Conservation (phyloP, 2,113 vertebrate species). For the Macquaria australasica region DNA sequence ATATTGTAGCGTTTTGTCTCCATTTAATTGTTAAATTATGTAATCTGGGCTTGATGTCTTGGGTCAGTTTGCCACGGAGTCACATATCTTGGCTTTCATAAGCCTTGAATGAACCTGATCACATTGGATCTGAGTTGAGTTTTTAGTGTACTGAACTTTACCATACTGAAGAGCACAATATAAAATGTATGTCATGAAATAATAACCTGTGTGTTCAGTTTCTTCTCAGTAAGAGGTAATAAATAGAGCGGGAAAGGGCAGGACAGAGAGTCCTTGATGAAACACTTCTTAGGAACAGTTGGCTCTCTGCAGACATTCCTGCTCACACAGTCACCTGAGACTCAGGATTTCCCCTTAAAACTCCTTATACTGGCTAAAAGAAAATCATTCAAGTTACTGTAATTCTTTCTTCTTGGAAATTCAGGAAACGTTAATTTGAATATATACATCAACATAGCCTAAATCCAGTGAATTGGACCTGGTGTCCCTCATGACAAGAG, state of each 20-base stretch:
- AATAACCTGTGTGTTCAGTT: not conserved
- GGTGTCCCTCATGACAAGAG: not conserved
- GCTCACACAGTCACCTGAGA: not conserved
- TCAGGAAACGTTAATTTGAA: not conserved
- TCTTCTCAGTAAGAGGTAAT: not conserved
- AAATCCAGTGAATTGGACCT: not conserved
- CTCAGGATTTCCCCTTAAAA: not conserved
- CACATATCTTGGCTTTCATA: not conserved
- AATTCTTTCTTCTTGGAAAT: not conserved
- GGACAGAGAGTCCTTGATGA: not conserved
- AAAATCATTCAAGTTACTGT: not conserved
- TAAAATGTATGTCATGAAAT: not conserved
- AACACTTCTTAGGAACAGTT: slow-evolving; percentile 9
- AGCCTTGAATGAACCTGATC: not conserved
- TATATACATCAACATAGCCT: not conserved
- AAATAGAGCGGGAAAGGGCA: not conserved
- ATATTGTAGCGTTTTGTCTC: not conserved
- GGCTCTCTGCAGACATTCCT: not conserved
- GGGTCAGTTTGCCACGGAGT: not conserved
- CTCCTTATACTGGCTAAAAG: not conserved
- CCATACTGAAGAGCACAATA: not conserved
- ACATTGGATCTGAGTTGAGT: not conserved
- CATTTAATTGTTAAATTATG: not conserved
- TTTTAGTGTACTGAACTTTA: not conserved
- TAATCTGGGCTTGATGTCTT: not conserved